Percentiles rank a stretch among this genome's conserved stretches.
phyloP scores from a whole-genome alignment of 2,888 invertebrate species.

The Tenthredo mesomela region DNA sequence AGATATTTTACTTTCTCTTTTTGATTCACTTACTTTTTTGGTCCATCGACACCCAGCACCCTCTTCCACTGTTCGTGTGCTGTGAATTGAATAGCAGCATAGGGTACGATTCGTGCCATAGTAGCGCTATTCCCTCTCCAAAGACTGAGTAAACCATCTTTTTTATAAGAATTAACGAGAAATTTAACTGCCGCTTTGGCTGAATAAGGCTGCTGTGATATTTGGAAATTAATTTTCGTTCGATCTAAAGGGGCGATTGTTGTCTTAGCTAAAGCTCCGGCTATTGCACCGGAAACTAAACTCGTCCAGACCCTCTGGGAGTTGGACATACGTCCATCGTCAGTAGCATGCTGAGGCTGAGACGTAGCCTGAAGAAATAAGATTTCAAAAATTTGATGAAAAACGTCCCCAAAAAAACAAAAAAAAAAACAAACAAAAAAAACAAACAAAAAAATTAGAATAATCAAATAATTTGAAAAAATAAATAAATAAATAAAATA shows the following conservation, averaged over 20 bases:
- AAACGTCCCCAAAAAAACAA: too few species aligned
- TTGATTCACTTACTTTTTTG: conserved; percentile 77
- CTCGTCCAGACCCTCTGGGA: conserved; percentile 88
- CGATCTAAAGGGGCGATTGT: conserved; percentile 98
- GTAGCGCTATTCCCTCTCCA: conserved; percentile 99
- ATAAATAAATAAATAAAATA: too few species aligned
- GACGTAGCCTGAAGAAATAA: not conserved
- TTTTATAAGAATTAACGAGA: conserved; percentile 84
- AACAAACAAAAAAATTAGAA: not conserved
- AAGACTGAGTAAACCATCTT: conserved; percentile 90
- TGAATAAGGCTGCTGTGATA: conserved; percentile 87
- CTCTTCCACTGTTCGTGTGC: conserved; percentile 98
- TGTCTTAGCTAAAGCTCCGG: conserved; percentile 97
- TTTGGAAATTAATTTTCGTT: conserved; percentile 99
- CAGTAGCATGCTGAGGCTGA: not conserved
- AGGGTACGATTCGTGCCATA: conserved; percentile 97
- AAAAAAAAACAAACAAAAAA: conserved; percentile 8
- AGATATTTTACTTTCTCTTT: not conserved
- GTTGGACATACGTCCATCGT: conserved; percentile 73
- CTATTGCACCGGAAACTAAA: conserved; percentile 93
- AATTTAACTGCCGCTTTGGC: conserved; percentile 86
- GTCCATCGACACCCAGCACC: conserved; percentile 86
- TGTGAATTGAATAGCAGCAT: conserved; percentile 98
- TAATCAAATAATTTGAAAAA: not conserved
- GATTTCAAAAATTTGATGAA: not conserved